Base-by-base conservation (phyloP, 2,888 invertebrate genomes). In the Phlogophora meticulosa region DNA sequence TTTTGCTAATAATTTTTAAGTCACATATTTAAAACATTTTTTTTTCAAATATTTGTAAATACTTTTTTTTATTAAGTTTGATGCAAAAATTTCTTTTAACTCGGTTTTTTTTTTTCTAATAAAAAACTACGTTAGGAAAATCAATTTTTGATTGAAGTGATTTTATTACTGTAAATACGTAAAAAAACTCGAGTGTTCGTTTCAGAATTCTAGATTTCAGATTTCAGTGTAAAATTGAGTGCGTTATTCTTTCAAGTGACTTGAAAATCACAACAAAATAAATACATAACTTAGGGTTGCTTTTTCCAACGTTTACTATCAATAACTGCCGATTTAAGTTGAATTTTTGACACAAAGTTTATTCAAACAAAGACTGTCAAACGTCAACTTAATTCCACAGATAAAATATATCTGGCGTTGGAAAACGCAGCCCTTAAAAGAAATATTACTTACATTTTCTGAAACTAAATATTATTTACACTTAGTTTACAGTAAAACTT, bases 401-500 rank as follows among this genome's bases (percentile, higher is more conserved):
- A 28, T 5, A 4, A 28, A 28, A 28, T 4, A 28, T 4, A 28
- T 28, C 28, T 2, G 28, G 2, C 5, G 28, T 28, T 28, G 2
- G n/a, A n/a, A n/a, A 28, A 28, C 5, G 2, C 28, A 28, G 28
- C 28, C 28, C 28, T 28, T 28, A 46, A 69, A 40, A 3, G 10
- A 56, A 51, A 28, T 56, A 34, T 49, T 28, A 43, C n/a, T 22
- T 49, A 40, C 48, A 32, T 57, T 51, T 32, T 40, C 40, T 51
- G 58, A 59, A 28, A 42, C 22, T 36, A 46, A 46, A 45, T 28
- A 67, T 59, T 82, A 82, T 77, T 78, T 69, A 70, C 76, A 80
- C 42, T 61, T 68, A 69, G 49, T 72, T 71, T 72, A 83, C 48
- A 83, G 85, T 83, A 85, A 83, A 83, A 87, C 81, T 88, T 87